phyloP scores from a whole-genome alignment of 2,797 vertebrate species.

The Ataeniobius toweri region DNA sequence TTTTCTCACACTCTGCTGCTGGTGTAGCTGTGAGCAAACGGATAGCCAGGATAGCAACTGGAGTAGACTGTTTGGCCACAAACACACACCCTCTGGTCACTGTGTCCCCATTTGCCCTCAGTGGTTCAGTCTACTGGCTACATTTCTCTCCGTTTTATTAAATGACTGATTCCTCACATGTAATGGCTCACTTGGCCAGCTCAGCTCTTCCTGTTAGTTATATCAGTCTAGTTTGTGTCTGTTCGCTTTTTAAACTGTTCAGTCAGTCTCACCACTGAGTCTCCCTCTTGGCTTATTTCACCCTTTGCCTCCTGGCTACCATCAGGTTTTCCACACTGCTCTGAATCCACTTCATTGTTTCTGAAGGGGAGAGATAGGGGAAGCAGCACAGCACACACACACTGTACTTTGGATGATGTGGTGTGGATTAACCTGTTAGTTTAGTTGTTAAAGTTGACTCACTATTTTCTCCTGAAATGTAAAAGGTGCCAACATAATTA shows the following conservation, averaged over 20 bases:
- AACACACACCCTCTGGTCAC: conserved; percentile 53
- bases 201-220: conserved; percentile 42
- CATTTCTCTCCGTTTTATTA: conserved; percentile 20
- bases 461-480: not conserved
- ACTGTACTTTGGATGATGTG: too few relatives aligned
- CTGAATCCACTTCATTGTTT: conserved; percentile 16
- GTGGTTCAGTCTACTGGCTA: conserved; percentile 1
- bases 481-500: not conserved
- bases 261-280: conserved; percentile 44
- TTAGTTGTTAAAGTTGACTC: not conserved
- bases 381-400: not conserved
- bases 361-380: not conserved
- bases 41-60: conserved; percentile 45
- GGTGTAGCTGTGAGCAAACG: conserved; percentile 45
- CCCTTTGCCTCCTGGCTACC: conserved; percentile 25
- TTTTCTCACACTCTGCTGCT: conserved; percentile 46
- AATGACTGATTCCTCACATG: conserved; percentile 7
- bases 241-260: conserved; percentile 25
- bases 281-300: conserved; percentile 25
- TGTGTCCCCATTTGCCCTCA: conserved; percentile 58
- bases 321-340: conserved; percentile 22
- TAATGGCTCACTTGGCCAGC: conserved; percentile 38
- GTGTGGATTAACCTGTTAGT: not conserved
- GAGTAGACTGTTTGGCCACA: conserved; percentile 52
- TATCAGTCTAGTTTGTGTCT: conserved; percentile 35